Evolutionary conservation across 2,888 invertebrate species (phyloP), one percentile per base, ranked within the genome.

Genomic region (Drosophila incognita): DNA sequence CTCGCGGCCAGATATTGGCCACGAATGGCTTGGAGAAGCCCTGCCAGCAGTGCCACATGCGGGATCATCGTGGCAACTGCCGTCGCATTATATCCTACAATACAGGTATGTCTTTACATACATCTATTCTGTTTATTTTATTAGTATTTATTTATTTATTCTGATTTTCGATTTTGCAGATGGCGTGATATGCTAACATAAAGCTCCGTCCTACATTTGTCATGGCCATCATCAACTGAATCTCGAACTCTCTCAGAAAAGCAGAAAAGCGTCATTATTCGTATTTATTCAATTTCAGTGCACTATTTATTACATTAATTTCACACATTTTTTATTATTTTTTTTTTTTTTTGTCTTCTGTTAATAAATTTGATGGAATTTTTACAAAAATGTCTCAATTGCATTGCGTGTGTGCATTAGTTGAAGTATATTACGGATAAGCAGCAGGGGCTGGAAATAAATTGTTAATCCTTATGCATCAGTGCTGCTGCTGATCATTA

Each of bases 51-150:
- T 92, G 92, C 64, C 90, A 91, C 46, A 92, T 91, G 87, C 81
- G 91, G 21, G 92, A 92, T 76, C 92, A 92, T 81, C 91, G 92
- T 5, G 92, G 92, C 15, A 78, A 84, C 29, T 92, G 92, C 67
- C 83, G 92, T 2, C 91, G 92, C 59, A 82, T 91, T 36, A 80
- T 92, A 62, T 75, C 87, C 8, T 92, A 89, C 64, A 91, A 87
- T 77, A 67, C 84, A 70, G 90, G 92, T 92, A 46, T 40, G 53
- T 68, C 11, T 24, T 6, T 6, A 24, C 10, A 31, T 31, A 6
- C 1, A 54, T 6, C 21, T 15, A 6, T 31, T 18, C 10, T n/a
- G 11, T 13, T 29, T 10, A 31, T 31, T 31, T 2, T 31, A 10
- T 10, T 10, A 31, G 10, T 31, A 31, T 31, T 31, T 31, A 31